Conservation (phyloP, 2,797 vertebrate species). For the Falco rusticolus region DNA sequence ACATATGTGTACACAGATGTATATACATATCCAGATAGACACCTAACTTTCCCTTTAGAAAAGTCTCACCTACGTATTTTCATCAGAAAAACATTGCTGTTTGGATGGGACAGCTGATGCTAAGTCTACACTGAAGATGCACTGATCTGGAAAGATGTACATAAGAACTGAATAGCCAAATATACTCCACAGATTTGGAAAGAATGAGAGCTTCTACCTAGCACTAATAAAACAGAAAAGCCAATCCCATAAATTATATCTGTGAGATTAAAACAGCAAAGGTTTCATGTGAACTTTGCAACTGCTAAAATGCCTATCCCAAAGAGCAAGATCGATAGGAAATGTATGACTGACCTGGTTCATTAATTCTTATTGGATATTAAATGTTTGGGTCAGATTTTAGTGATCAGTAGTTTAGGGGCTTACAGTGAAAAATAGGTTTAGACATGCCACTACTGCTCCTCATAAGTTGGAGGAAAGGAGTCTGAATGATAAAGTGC, state of each 20-base stretch:
- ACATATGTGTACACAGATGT: neutral
- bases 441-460: neutral
- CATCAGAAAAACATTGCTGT: neutral
- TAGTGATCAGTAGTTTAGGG: neutral
- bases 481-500: slow-evolving; percentile 14
- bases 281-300: neutral
- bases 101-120: neutral
- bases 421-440: neutral
- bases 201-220: neutral
- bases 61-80: neutral
- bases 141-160: neutral
- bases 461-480: neutral
- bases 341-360: neutral
- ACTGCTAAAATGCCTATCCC: neutral
- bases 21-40: neutral
- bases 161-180: neutral
- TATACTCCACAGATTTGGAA: neutral
- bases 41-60: neutral
- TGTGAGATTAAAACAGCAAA: neutral
- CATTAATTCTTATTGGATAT: slow-evolving; percentile 4
- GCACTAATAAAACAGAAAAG: neutral
- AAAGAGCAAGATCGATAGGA: neutral
- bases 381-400: neutral
- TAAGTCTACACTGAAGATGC: neutral
- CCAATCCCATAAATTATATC: neutral